A percentile compares a stretch with the other conserved stretches of the same genome.
Conservation (phyloP, 1,140 invertebrate species). For the Danaus melanippus region DNA sequence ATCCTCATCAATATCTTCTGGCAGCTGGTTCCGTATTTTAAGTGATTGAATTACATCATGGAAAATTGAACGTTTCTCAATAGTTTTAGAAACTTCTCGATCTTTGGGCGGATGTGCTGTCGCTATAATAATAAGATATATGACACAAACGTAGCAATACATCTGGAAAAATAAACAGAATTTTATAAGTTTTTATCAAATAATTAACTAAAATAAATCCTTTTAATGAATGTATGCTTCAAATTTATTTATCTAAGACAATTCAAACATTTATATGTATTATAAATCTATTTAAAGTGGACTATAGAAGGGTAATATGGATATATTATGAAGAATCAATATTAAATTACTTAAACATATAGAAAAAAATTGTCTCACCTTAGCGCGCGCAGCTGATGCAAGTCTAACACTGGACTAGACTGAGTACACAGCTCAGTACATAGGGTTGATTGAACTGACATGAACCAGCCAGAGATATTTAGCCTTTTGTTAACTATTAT, state of each 20-base stretch:
- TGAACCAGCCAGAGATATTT: conserved; percentile 37
- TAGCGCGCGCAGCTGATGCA: conserved; percentile 14
- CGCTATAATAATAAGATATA: conserved; percentile 51
- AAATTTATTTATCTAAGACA: background rate
- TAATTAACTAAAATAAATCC: conserved; percentile 2
- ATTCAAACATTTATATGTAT: conserved; percentile 5
- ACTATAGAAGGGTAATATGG: too few species aligned
- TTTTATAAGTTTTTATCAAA: background rate
- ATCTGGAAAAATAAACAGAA: conserved; percentile 38
- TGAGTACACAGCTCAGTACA: conserved; percentile 20
- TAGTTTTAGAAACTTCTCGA: conserved; percentile 23
- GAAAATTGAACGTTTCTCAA: conserved; percentile 48
- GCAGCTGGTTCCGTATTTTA: conserved; percentile 40
- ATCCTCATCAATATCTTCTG: conserved; percentile 47
- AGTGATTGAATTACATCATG: conserved; percentile 59
- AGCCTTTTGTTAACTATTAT: conserved; percentile 9
- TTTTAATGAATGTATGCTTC: background rate
- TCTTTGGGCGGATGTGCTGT: conserved; percentile 35
- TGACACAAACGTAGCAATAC: conserved; percentile 61
- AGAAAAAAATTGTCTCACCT: conserved; percentile 9
- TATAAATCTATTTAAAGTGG: too few species aligned
- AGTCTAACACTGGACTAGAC: conserved; percentile 23
- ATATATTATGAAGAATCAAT: too few species aligned
- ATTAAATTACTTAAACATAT: too few species aligned
- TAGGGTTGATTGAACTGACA: conserved; percentile 50